Evolutionary conservation across 2,113 vertebrate species (phyloP).

Genomic region (Danio rerio): DNA sequence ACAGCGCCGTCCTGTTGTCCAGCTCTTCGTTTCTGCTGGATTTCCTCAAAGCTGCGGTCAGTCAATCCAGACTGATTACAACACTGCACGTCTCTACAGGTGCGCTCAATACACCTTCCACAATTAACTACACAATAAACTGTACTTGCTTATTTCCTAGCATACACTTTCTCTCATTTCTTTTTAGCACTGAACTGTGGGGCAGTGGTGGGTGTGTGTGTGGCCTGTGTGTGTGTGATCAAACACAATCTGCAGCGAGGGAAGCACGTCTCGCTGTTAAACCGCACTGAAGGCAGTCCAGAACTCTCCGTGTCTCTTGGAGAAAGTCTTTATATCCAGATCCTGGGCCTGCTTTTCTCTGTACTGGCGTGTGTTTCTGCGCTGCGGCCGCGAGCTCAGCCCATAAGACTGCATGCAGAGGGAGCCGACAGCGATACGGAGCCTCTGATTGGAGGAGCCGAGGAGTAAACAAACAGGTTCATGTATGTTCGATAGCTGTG

Average conservation of each 20-base stretch:
- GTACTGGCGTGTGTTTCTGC: slow-evolving; percentile 36
- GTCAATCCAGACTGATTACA: neutral
- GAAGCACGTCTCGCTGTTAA: neutral
- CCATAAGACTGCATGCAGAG: neutral
- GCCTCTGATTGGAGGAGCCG: slow-evolving; percentile 17
- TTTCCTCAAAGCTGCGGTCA: slow-evolving; percentile 53
- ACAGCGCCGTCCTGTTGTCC: slow-evolving; percentile 57
- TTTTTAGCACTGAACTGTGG: slow-evolving; percentile 52
- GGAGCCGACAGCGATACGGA: slow-evolving; percentile 28
- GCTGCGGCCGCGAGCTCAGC: neutral
- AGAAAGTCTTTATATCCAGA: slow-evolving; percentile 64
- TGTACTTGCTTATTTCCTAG: neutral
- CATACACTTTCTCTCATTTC: neutral
- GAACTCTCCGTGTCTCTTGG: slow-evolving; percentile 30
- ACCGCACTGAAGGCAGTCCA: neutral
- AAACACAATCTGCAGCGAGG: slow-evolving; percentile 47
- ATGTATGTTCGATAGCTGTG: too few relatives aligned
- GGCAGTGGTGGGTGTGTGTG: slow-evolving; percentile 48
- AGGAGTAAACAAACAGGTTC: neutral
- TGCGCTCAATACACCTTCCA: slow-evolving; percentile 33
- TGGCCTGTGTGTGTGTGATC: slow-evolving; percentile 55
- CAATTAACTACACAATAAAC: too few relatives aligned
- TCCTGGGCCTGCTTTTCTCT: slow-evolving; percentile 56
- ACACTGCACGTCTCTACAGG: slow-evolving; percentile 60
- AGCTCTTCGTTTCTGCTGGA: slow-evolving; percentile 64